Base-by-base conservation (phyloP, 2,888 invertebrate species). In the Temnothorax unifasciatus region DNA sequence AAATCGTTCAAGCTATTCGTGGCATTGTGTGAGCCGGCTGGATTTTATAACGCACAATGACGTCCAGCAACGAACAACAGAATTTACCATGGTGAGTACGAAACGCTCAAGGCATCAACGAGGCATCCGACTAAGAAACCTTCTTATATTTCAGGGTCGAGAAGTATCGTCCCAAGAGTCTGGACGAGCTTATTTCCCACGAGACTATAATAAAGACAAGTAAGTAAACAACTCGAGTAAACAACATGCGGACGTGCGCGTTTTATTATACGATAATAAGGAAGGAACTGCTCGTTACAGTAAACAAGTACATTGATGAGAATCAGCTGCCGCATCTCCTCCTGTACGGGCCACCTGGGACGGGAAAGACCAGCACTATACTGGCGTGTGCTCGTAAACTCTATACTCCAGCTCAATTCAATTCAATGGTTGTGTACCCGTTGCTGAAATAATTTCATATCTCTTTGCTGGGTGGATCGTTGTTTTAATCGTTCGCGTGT, bases 311-410 rank as follows among this genome's bases (percentile, higher is more conserved):
- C 94, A 98, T 99, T 91, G 96, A 97, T 84, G 97, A 99, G 93
- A 97, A 99, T 93, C 98, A 98, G 91, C 95, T 99, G 68, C 99
- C 99, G 0, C 99, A 99, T 96, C 95, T 99, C 81, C 95, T 99
- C 41, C 98, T 99, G 92, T 99, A 99, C 95, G 99, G 99, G 0
- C 99, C 99, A 13, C 99, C 99, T 0, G 99, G 99, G 77, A 99
- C 99, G 41, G 99, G 99, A 5, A 99, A 99, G 96, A 99, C 99
- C 0, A 99, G 98, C 88, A 99, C 99, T 9, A 99, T 99, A 88
- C 96, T 99, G 86, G 99, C 99, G 34, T 99, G 99, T 95, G 99
- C 99, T 2, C 97, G 96, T 90, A 97, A 98, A 95, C 96, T 99
- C 90, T 99, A 99, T 94, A 96, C 97, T 4, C 97, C 98, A 8